Evolutionary conservation across 1,140 invertebrate genomes (phyloP).

Genomic region (Tetramorium simillimum): DNA sequence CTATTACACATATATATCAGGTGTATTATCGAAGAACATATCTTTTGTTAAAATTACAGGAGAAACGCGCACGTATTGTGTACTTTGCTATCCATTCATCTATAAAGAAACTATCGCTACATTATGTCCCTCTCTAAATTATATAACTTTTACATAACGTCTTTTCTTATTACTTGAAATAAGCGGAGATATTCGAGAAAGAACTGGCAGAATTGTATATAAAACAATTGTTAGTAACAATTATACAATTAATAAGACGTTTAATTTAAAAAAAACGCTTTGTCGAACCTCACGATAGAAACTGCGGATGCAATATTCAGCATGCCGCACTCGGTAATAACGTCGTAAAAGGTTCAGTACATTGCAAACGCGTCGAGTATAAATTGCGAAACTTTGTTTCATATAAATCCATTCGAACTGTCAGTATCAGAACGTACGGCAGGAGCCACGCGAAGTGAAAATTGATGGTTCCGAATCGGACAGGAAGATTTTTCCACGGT

Average conservation of each 20-base stretch:
- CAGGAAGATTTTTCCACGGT: conserved; percentile 73
- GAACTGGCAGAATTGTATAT: neutral
- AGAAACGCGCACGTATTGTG: neutral
- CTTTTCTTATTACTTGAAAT: neutral
- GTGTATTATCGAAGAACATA: neutral
- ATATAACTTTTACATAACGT: neutral
- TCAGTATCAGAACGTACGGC: conserved; percentile 55
- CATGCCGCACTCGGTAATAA: conserved; percentile 17
- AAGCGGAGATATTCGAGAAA: neutral
- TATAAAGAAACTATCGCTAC: neutral
- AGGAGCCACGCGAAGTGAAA: conserved; percentile 63
- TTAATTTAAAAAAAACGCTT: neutral
- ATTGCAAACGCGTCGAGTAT: conserved; percentile 18
- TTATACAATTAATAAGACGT: neutral
- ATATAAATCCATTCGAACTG: conserved; percentile 58
- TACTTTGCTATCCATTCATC: neutral
- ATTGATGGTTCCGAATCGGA: conserved; percentile 70
- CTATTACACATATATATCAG: neutral
- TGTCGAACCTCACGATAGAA: neutral
- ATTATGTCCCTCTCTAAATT: neutral
- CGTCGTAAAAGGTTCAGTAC: neutral
- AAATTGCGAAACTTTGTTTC: conserved; percentile 58
- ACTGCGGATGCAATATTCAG: neutral
- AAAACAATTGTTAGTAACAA: neutral
- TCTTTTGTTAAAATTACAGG: neutral